phyloP scores from a whole-genome alignment of 2,113 vertebrate species.

The Girardinichthys multiradiatus region DNA sequence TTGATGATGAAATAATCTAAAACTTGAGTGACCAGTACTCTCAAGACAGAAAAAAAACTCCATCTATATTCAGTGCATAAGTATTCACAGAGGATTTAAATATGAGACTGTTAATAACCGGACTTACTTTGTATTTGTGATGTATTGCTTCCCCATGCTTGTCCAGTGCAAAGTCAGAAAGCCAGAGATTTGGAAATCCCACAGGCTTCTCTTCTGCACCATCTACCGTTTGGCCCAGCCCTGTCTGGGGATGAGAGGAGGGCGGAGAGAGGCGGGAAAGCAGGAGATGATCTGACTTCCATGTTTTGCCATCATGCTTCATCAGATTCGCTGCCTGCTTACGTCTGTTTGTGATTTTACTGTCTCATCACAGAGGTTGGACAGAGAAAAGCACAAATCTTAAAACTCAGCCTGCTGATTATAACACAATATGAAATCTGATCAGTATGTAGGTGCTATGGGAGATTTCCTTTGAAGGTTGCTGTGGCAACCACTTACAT shows the following conservation, averaged over 20 bases:
- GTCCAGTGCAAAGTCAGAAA: constrained; percentile 60
- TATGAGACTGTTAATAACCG: not conserved
- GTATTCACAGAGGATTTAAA: constrained; percentile 8
- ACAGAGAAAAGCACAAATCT: constrained; percentile 1
- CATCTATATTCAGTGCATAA: not conserved
- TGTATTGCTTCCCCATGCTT: constrained; percentile 46
- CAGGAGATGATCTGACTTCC: constrained; percentile 35
- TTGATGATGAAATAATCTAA: constrained; percentile 7
- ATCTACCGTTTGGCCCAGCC: constrained; percentile 79
- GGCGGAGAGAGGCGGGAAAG: constrained; percentile 37
- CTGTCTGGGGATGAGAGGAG: constrained; percentile 59
- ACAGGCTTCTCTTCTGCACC: constrained; percentile 68
- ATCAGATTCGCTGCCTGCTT: constrained; percentile 6
- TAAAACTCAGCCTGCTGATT: not conserved
- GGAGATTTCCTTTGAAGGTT: constrained; percentile 14
- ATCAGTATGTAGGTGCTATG: constrained; percentile 6
- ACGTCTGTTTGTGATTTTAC: not conserved
- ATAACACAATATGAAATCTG: constrained; percentile 29
- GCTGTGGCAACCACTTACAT: constrained; percentile 55
- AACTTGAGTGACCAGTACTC: not conserved
- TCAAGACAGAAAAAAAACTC: not conserved
- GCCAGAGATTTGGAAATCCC: constrained; percentile 69
- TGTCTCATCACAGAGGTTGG: not conserved
- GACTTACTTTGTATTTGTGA: constrained; percentile 49
- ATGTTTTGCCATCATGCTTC: constrained; percentile 42